Percentiles rank a stretch among this genome's conserved stretches.
These are phyloP conservation scores for Sorex araneus DNA, from an alignment of 2,113 vertebrate species.

Conservation along the genomic window DNA sequence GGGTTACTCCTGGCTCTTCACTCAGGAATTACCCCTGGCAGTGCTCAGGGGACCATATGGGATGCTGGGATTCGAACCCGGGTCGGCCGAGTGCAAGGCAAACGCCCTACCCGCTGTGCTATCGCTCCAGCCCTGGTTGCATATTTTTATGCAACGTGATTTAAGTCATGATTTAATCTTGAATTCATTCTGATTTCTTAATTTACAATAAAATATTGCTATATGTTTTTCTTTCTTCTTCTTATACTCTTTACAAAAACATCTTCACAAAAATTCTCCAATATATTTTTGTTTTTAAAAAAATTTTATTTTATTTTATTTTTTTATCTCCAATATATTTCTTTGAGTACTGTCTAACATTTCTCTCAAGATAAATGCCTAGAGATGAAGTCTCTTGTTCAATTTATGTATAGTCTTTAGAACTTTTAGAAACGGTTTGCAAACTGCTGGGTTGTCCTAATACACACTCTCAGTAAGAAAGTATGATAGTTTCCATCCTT, in stretches of 20 bases:
- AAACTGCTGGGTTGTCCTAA: background rate
- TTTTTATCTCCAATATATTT: background rate
- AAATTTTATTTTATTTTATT: no score
- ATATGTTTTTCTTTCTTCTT: background rate
- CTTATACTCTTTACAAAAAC: background rate
- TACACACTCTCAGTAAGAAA: background rate
- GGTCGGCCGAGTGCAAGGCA: no score
- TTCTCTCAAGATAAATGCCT: background rate
- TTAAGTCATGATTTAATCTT: background rate
- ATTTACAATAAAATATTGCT: background rate
- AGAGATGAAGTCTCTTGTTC: background rate
- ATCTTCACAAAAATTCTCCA: background rate
- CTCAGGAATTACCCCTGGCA: no score
- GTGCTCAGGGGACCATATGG: no score
- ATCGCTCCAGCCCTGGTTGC: no score
- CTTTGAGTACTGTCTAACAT: background rate
- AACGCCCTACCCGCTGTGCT: no score
- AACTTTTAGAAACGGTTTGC: background rate
- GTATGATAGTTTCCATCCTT: background rate
- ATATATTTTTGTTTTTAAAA: background rate
- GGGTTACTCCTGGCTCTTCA: no score
- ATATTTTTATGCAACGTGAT: constrained; percentile 24
- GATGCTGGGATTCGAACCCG: no score
- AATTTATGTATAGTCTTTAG: background rate
- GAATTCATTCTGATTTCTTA: background rate